Evolutionary conservation across 2,888 invertebrate species (phyloP).

Genomic region (Onthophagus sagittarius): DNA sequence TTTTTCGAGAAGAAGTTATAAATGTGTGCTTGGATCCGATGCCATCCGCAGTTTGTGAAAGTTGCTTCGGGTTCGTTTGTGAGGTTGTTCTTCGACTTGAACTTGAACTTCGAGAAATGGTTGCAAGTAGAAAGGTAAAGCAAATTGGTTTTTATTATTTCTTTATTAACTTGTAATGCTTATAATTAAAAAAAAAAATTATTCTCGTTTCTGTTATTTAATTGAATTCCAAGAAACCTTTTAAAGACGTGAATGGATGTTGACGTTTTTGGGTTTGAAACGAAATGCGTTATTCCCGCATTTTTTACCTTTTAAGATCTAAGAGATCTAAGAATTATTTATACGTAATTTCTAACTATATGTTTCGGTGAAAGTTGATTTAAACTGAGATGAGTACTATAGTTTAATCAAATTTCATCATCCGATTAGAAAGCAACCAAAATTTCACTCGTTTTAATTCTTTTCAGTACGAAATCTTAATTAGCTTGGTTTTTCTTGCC

Average conservation of each 20-base stretch:
- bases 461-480: neutral
- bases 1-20: conserved; percentile 36
- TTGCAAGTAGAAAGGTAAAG: neutral
- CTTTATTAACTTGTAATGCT: too few species aligned
- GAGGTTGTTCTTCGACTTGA: conserved; percentile 30
- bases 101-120: conserved; percentile 35
- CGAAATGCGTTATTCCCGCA: too few species aligned
- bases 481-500: neutral
- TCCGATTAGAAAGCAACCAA: neutral
- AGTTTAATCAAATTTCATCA: neutral
- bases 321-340: too few species aligned
- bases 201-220: too few species aligned
- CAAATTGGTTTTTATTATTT: neutral
- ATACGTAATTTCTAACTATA: too few species aligned
- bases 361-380: too few species aligned
- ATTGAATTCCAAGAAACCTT: too few species aligned
- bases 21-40: conserved; percentile 38
- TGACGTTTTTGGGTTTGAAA: too few species aligned
- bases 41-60: conserved; percentile 39
- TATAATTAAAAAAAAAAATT: too few species aligned
- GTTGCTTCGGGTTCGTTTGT: conserved; percentile 30
- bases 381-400: too few species aligned
- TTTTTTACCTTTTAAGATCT: too few species aligned
- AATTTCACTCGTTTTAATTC: neutral
- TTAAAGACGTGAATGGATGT: too few species aligned